phyloP scores from a whole-genome alignment of 2,797 vertebrate genomes.

The Rhinoraja longicauda region DNA sequence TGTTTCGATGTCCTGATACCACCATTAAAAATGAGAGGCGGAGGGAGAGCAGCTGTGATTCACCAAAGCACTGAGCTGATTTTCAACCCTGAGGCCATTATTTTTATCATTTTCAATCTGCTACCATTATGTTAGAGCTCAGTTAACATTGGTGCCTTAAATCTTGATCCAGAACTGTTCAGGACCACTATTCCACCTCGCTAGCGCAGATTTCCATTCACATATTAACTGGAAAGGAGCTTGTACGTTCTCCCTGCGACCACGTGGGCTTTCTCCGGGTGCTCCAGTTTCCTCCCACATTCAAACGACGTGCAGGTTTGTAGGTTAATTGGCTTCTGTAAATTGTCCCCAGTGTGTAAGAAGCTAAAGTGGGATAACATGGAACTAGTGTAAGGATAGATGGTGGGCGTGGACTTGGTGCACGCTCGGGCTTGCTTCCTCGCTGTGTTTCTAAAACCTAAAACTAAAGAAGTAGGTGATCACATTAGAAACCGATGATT shows the following conservation, averaged over 20 bases:
- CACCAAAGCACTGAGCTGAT: background rate
- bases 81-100: background rate
- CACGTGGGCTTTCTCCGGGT: too few relatives aligned
- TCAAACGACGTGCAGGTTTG: too few relatives aligned
- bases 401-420: too few relatives aligned
- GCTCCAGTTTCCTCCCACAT: too few relatives aligned
- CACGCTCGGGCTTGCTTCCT: too few relatives aligned
- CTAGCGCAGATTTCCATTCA: background rate
- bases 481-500: background rate
- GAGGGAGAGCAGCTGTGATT: background rate
- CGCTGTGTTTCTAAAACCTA: too few relatives aligned
- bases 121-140: background rate
- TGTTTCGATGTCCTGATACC: background rate
- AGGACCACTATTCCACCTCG: background rate
- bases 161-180: background rate
- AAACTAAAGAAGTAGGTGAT: background rate
- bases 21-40: background rate
- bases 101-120: slow-evolving; percentile 1
- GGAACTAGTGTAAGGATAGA: too few relatives aligned
- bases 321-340: too few relatives aligned
- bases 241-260: too few relatives aligned
- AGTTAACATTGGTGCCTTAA: background rate
- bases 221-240: background rate
- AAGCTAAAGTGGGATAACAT: too few relatives aligned
- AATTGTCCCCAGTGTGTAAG: too few relatives aligned